Evolutionary conservation across 2,113 vertebrate genomes (phyloP), one percentile per base, ranked within the genome.

Genomic region (Trichomycterus rosablanca): DNA sequence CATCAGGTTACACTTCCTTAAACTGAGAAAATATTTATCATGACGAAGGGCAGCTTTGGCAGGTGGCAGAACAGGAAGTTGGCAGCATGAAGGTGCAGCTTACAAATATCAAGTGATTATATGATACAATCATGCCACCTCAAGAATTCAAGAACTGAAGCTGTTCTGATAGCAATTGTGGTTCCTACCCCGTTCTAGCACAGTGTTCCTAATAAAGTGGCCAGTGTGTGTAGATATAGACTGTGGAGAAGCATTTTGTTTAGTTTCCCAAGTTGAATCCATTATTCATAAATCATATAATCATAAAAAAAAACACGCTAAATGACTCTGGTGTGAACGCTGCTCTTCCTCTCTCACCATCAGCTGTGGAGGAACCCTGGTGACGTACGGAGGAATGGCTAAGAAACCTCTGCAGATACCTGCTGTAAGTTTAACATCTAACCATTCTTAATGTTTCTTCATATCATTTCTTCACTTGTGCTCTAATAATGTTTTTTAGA

Each of bases 311-410:
- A 34, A 10, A 34, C 30, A 35, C 34, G 3, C 9, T 12, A 11
- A 12, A 9, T 2, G 2, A 35, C 34, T 35, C 14, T 10, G 9
- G 34, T 11, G 14, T 32, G 15, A 43, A 16, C 1, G 1, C 7
- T 19, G 8, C 12, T 53, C 10, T 12, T 22, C 4, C 11, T 23
- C 9, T 65, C 23, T 48, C 16, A 6, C 55, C 9, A 42, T 15
- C 57, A 73, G 75, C 15, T 19, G 57, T n/a, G 60, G 63, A 15
- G 75, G 66, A 4, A 77, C 66, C 2, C 30, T 77, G 35, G 67
- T 77, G 22, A 74, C 72, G 11, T 77, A 74, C 2, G 75, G 75
- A 26, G 72, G 66, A 3, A 77, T 77, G 75, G 51, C 75, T 28
- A 74, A 62, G 55, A 77, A 54, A 54, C 69, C 72, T n/a, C 63